phyloP scores from a whole-genome alignment of 2,113 vertebrate genomes.

The Egretta garzetta region DNA sequence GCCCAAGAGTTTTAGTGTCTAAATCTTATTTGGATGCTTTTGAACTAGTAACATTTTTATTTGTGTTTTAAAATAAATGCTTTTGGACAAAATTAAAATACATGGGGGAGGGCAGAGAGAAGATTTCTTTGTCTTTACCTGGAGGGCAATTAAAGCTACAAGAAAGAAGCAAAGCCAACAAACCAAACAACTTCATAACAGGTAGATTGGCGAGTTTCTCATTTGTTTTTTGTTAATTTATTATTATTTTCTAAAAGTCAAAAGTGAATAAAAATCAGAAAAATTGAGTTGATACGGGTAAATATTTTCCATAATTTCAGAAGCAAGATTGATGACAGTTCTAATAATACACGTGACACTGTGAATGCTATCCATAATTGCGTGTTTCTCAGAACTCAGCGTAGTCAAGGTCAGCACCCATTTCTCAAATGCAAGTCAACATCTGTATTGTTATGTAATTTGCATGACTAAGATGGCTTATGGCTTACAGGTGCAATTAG shows the following conservation, averaged over 20 bases:
- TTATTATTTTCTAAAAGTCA: background rate
- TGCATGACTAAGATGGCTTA: background rate
- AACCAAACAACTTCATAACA: background rate
- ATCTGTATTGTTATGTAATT: background rate
- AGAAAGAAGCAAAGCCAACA: background rate
- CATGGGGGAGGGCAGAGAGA: background rate
- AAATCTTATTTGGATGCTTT: background rate
- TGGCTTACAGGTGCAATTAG: background rate
- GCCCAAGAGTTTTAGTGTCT: background rate
- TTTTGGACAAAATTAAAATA: background rate
- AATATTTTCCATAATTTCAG: background rate
- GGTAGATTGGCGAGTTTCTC: background rate
- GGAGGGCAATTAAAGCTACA: background rate
- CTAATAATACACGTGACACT: background rate
- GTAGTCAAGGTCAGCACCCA: background rate
- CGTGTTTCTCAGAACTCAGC: background rate
- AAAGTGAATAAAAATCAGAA: background rate
- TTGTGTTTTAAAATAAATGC: background rate
- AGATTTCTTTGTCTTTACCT: background rate
- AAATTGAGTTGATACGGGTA: rapidly evolving
- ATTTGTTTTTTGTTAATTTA: background rate
- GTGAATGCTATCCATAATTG: background rate
- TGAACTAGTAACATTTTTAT: background rate
- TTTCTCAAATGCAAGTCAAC: background rate
- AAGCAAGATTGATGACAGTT: background rate